Conservation (phyloP, 1,140 invertebrate species). For the Hermetia illucens region DNA sequence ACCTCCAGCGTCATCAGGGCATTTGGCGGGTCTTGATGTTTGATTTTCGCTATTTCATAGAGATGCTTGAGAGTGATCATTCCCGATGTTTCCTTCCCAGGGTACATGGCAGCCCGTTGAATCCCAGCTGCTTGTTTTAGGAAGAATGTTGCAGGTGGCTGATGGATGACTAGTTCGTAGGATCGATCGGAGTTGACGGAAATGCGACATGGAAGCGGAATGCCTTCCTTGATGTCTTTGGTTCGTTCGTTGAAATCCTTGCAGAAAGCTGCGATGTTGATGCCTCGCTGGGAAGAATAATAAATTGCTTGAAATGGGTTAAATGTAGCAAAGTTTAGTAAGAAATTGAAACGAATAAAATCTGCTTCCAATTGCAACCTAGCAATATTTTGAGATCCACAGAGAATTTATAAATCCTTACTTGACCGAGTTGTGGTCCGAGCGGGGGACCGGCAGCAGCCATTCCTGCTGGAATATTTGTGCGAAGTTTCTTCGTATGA, state of each 20-base stretch:
- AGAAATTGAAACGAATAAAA: too few relatives aligned
- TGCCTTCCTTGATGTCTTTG: constrained; percentile 80
- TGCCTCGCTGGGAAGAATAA: constrained; percentile 67
- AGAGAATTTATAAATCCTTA: constrained; percentile 25
- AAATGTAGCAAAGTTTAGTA: too few relatives aligned
- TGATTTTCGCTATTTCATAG: constrained; percentile 96
- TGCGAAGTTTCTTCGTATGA: constrained; percentile 54
- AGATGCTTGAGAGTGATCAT: constrained; percentile 91
- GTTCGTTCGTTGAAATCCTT: constrained; percentile 98
- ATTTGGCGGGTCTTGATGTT: constrained; percentile 68
- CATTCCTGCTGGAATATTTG: constrained; percentile 74
- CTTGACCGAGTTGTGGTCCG: constrained; percentile 85
- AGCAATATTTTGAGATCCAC: too few relatives aligned
- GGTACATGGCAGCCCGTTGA: constrained; percentile 63
- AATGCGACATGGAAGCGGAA: constrained; percentile 73
- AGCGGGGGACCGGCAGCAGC: constrained; percentile 76
- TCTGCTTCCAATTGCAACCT: too few relatives aligned
- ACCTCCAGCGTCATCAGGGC: constrained; percentile 37
- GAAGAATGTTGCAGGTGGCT: constrained; percentile 76
- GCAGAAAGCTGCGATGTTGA: constrained; percentile 92
- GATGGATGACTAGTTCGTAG: constrained; percentile 69
- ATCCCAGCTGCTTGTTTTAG: constrained; percentile 92
- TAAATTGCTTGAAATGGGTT: too few relatives aligned
- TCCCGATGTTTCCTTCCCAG: constrained; percentile 68
- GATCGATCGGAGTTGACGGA: constrained; percentile 74